A percentile compares a stretch with the other conserved stretches of the same genome.
Conservation (phyloP, 2,113 vertebrate species). For the Semicossyphus pulcher region DNA sequence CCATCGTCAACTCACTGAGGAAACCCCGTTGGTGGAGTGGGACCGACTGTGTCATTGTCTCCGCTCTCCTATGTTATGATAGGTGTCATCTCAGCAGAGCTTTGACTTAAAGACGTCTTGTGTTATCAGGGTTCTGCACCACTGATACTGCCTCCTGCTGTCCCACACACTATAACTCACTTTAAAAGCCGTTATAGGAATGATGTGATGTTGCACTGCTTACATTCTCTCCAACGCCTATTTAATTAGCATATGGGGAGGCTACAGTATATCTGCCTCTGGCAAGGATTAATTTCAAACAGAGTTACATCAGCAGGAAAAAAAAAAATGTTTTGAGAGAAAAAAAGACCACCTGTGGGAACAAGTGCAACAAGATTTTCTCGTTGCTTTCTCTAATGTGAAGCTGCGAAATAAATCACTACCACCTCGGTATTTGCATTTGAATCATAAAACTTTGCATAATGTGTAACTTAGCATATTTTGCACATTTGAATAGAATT, state of each 20-base stretch:
- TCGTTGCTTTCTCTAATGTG: constrained; percentile 1
- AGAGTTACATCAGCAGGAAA: constrained; percentile 20
- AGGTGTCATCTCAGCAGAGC: constrained; percentile 30
- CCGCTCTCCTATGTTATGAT: constrained; percentile 24
- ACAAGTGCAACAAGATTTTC: constrained; percentile 1
- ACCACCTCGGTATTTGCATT: background rate
- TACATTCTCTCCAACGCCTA: constrained; percentile 17
- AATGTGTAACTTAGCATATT: background rate
- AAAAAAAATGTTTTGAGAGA: constrained; percentile 1
- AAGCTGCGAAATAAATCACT: constrained; percentile 18
- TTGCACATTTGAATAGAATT: background rate
- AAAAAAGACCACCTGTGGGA: constrained; percentile 16
- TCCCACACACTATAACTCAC: constrained; percentile 10
- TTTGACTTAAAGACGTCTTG: constrained; percentile 17
- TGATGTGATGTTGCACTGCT: constrained; percentile 18
- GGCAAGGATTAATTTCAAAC: constrained; percentile 53
- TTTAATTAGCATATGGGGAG: constrained; percentile 52
- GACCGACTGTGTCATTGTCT: constrained; percentile 27
- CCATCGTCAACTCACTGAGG: background rate
- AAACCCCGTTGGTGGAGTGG: constrained; percentile 10
- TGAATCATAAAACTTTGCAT: background rate
- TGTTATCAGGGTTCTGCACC: constrained; percentile 39
- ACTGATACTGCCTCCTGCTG: constrained; percentile 17
- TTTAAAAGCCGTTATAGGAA: constrained; percentile 44
- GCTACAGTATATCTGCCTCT: constrained; percentile 35